Conservation (phyloP, 2,113 vertebrate genomes). For the Entelurus aequoreus region DNA sequence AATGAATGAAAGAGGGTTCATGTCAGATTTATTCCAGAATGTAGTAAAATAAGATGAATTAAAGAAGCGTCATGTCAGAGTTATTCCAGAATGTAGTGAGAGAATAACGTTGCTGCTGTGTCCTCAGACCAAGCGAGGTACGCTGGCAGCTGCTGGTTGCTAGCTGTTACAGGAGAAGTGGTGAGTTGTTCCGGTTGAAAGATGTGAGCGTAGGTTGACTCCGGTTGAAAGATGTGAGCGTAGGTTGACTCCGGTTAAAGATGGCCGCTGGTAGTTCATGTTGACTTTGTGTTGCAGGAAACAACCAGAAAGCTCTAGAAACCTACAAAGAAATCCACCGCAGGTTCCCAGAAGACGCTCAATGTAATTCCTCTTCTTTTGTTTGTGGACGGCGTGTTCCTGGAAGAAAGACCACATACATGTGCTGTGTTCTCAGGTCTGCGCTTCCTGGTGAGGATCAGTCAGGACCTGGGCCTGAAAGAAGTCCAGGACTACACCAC, state of each 20-base stretch:
- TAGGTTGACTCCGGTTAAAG: slow-evolving; percentile 5
- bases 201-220: slow-evolving; percentile 9
- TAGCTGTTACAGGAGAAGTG: slow-evolving; percentile 90
- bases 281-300: slow-evolving; percentile 73
- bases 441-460: slow-evolving; percentile 87
- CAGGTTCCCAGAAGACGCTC: slow-evolving; percentile 91
- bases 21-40: no score
- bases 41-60: no score
- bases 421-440: slow-evolving; percentile 67
- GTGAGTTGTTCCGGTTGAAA: slow-evolving; percentile 52
- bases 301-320: slow-evolving; percentile 93
- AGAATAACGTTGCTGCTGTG: slow-evolving; percentile 7
- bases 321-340: slow-evolving; percentile 91
- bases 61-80: no score
- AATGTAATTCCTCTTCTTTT: slow-evolving; percentile 76
- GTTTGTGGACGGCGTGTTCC: not conserved
- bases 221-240: no score
- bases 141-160: slow-evolving; percentile 95
- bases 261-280: not conserved
- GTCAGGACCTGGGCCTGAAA: slow-evolving; percentile 89
- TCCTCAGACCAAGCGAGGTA: slow-evolving; percentile 81
- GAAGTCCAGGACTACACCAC: slow-evolving; percentile 91
- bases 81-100: no score
- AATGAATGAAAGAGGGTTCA: no score
- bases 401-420: not conserved